Conservation (phyloP, 2,113 vertebrate species). For the Cynopterus brachyotis region DNA sequence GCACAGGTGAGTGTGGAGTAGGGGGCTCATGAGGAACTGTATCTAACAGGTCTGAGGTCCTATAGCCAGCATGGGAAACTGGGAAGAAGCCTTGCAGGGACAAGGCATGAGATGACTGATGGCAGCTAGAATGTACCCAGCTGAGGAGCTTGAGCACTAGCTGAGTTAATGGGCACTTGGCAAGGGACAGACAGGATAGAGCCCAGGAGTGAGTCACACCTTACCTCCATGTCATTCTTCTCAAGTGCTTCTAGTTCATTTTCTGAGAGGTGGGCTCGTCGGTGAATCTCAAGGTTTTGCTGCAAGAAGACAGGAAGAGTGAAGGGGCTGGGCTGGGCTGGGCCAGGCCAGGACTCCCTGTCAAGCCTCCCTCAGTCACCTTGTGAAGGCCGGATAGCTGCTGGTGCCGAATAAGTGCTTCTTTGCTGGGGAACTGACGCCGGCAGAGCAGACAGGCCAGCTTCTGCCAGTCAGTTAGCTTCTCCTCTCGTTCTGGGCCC, state of each 20-base stretch:
- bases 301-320: constrained; percentile 63
- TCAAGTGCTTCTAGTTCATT: constrained; percentile 84
- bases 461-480: constrained; percentile 93
- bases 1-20: not conserved
- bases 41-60: not conserved
- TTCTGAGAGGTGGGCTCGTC: constrained; percentile 82
- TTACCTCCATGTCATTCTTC: constrained; percentile 86
- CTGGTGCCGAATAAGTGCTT: constrained; percentile 92
- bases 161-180: not conserved
- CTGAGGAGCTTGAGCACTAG: not conserved
- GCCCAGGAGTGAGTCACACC: constrained; percentile 11
- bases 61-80: not conserved
- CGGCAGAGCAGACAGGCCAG: constrained; percentile 93
- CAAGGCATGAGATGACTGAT: not conserved
- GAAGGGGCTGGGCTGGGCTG: not conserved
- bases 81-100: not conserved
- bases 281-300: constrained; percentile 94
- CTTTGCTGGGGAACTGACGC: constrained; percentile 94
- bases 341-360: no score
- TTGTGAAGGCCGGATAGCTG: constrained; percentile 94
- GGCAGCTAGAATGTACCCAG: not conserved
- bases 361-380: constrained; percentile 76
- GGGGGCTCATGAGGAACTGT: not conserved
- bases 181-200: not conserved
- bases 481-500: constrained; percentile 86